Evolutionary conservation across 2,888 invertebrate genomes (phyloP), one percentile per base, ranked within the genome.

Genomic region (Dorcus parallelipipedus): DNA sequence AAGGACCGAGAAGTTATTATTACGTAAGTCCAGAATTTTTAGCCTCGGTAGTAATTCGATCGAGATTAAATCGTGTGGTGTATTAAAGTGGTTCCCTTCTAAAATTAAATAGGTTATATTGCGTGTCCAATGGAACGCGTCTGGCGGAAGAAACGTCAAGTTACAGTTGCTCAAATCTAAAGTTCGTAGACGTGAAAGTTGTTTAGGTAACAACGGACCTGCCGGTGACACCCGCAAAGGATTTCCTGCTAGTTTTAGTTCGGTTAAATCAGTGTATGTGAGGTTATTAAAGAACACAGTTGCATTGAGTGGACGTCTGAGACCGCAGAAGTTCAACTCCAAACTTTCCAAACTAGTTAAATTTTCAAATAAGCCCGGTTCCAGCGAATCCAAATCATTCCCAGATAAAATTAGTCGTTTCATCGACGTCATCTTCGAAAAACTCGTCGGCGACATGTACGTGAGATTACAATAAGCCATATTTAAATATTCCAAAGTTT

Each of bases 381-480:
- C 88, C 8, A 88, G 75, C 2, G 84, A 85, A 64, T 86, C 79
- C 39, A 89, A 75, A 68, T 84, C 84, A 65, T 89, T 89, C 4
- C 88, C 88, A 3, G 89, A 89, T 38, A 89, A 78, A 49, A 88
- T 81, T 17, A 89, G 77, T 52, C 82, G 81, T 69, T 84, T 86
- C 77, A 89, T 80, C 8, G 85, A 83, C 1, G 85, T 84, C 87
- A 88, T 88, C 70, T 85, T 84, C 3, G 86, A 82, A 69, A 89
- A 89, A 3, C 86, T 84, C 38, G 84, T 81, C 40, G 85, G 86
- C 0, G 85, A 84, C 54, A 89, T 80, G 63, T 83, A 81, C 0
- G 86, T 86, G 2, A 89, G 78, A 70, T 86, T 84, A 73, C 88
- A 88, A 71, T 87, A 87, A 5, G 88, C 87, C 88, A 89, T 88